phyloP scores from a whole-genome alignment of 2,113 vertebrate genomes.

The Ctenomys sociabilis region DNA sequence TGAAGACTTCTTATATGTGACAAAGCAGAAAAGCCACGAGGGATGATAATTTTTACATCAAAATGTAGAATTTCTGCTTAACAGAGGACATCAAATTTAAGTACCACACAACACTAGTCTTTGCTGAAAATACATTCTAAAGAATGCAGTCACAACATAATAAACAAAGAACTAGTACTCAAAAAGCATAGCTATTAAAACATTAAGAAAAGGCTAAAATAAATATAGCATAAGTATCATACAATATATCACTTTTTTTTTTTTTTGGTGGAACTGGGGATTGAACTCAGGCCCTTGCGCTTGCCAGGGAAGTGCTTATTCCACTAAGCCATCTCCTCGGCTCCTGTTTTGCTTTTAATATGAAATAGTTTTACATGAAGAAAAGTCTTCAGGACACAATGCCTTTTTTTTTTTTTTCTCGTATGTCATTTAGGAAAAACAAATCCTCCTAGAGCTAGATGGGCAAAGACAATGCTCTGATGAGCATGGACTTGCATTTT shows the following conservation, averaged over 20 bases:
- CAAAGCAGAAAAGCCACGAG: background rate
- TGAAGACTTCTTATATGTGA: constrained; percentile 34
- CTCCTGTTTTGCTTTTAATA: background rate
- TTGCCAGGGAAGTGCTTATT: no score
- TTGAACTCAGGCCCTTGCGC: no score
- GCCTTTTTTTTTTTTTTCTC: background rate
- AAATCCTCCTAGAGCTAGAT: background rate
- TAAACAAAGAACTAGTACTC: constrained; percentile 14
- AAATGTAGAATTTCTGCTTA: constrained; percentile 38
- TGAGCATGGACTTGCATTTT: background rate
- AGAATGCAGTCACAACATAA: constrained; percentile 7
- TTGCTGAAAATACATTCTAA: constrained; percentile 38
- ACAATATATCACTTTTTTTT: no score
- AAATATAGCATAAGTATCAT: no score
- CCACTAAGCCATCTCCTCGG: no score
- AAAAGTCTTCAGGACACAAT: constrained; percentile 40
- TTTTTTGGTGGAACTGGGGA: no score
- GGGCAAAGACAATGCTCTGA: constrained; percentile 22
- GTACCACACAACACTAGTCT: background rate
- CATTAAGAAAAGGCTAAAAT: constrained; percentile 25
- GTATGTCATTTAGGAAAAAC: constrained; percentile 17
- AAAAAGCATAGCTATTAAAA: constrained; percentile 19
- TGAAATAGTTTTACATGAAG: background rate
- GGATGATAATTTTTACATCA: constrained; percentile 13
- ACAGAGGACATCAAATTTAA: constrained; percentile 51